Base-by-base conservation (phyloP, 2,888 invertebrate genomes). In the Notodonta ziczac region DNA sequence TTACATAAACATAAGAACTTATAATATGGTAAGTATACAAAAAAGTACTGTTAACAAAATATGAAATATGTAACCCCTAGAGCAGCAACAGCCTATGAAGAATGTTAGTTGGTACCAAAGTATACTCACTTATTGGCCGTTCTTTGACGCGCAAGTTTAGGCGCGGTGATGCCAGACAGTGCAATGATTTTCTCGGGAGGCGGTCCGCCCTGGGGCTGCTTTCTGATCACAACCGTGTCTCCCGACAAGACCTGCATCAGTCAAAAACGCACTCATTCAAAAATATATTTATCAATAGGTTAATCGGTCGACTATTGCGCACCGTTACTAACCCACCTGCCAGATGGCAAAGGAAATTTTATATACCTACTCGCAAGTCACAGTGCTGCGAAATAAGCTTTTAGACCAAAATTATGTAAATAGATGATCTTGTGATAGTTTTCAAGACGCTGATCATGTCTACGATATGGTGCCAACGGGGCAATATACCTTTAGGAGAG, bases 171-270 rank as follows among this genome's bases (percentile, higher is more conserved):
- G 85, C 98, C 97, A 44, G 98, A 97, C 73, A 99, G 96, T 69
- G 97, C 97, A 59, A 99, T 95, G 72, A 97, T 97, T 90, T 97
- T 97, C 91, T 99, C 99, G 66, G 97, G 97, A 58, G 97, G 97
- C 52, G 99, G 99, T 48, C 98, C 98, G 16, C 98, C 98, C 83
- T 96, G 96, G 0, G 97, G 97, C 70, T 96, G 95, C 67, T 96
- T 98, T 82, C 98, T 95, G 77, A 99, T 97, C 57, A 99, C 96
- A 64, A 99, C 95, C 62, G 99, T 97, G 93, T 99, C 99, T 62
- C 99, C 99, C 65, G 99, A 99, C 67, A 98, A 95, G 69, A 99
- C 97, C 99, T 99, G 77, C 52, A 73, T 74, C 63, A 62, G 57
- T 63, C 16, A 66, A 61, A 74, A 56, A 54, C 24, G 39, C 54